Base-by-base conservation (phyloP, 1,140 invertebrate species). In the Sycobia sp. region DNA sequence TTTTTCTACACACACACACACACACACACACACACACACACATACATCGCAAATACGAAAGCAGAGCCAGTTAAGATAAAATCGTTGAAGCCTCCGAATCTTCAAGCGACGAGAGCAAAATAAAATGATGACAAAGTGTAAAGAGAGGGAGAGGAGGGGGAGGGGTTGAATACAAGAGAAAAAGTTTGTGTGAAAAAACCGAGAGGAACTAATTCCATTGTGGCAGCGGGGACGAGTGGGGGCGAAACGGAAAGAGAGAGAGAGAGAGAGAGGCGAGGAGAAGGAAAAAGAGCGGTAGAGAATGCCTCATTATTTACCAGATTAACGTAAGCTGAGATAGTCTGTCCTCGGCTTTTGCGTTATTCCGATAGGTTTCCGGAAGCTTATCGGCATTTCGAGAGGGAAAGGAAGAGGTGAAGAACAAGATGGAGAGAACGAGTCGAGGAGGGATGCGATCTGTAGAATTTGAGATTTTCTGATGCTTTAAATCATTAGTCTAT, bases 251-350 rank as follows among this genome's bases (percentile, higher is more conserved):
- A 50, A 16, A 36, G 16, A 18, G 7, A 18, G n/a, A 32, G 13
- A 23, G 16, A 41, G 25, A 38, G 44, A 20, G n/a, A 47, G 29
- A 46, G 7, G 14, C 4, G 25, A 2, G 34, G 11, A 1, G 18
- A 44, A 9, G 18, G 14, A 3, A 22, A 22, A 29, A 39, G n/a
- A 41, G n/a, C 10, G 23, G 27, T 14, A 43, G 53, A 32, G 39
- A 44, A n/a, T 38, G 18, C 8, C 53, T 61, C 65, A 62, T 66
- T 66, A 66, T 66, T 66, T 66, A 66, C 44, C 50, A 62, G 65
- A 66, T 66, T 66, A 66, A 46, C 46, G 29, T 59, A 66, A 61
- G 58, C 65, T 38, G 49, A 50, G 53, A 49, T 60, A 51, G 53
- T 66, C 50, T 50, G 56, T 61, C 34, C 51, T 57, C 18, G 65